Conservation (phyloP, 2,113 vertebrate species). For the Pteruthius melanotis region DNA sequence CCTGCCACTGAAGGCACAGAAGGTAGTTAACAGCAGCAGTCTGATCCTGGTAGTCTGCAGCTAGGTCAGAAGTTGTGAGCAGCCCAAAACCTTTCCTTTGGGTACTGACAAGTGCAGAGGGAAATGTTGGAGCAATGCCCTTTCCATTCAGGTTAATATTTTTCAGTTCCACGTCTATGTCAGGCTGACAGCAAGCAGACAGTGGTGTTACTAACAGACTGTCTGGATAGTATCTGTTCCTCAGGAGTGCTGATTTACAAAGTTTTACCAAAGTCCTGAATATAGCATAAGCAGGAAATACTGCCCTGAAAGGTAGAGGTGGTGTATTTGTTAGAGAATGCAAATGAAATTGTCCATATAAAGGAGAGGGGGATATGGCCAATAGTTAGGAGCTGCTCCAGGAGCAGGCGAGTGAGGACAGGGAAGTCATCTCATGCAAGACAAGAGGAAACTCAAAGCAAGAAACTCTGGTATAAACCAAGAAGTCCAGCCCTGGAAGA, state of each 20-base stretch:
- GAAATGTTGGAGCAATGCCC: neutral
- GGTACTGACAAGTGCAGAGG: neutral
- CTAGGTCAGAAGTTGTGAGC: neutral
- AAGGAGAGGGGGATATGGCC: neutral
- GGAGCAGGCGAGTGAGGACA: neutral
- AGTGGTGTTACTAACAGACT: neutral
- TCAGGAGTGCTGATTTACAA: neutral
- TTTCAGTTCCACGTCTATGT: neutral
- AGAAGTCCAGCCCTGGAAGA: neutral
- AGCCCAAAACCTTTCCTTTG: neutral
- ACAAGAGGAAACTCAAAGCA: neutral
- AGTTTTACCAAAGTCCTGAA: neutral
- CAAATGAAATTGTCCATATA: neutral
- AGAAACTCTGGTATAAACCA: neutral
- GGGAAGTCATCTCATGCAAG: neutral
- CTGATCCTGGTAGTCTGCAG: neutral
- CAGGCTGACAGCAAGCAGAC: conserved; percentile 1
- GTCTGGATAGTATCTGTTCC: neutral
- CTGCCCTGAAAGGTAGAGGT: neutral
- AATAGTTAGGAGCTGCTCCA: neutral
- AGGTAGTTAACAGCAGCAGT: neutral
- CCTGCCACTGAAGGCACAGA: neutral
- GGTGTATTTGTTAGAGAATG: neutral
- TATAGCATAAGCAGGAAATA: neutral
- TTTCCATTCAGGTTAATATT: neutral